Conservation (phyloP, 2,797 vertebrate species). For the Acipenser oxyrinchus region DNA sequence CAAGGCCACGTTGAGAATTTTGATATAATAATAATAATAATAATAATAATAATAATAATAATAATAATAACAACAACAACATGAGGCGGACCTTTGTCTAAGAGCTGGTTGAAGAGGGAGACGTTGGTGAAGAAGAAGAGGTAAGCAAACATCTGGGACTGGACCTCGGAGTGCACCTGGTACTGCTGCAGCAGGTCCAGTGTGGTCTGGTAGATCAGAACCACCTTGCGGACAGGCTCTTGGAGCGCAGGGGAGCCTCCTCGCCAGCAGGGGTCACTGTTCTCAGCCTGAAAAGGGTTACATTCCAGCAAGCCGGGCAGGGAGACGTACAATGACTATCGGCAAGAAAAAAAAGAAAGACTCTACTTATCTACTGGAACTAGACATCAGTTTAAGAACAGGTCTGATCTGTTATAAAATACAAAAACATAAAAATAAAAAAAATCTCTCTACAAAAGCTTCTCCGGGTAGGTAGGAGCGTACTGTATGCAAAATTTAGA, state of each 20-base stretch:
- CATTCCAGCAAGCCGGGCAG: constrained; percentile 83
- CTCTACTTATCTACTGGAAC: too few relatives aligned
- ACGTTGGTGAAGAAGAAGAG: constrained; percentile 95
- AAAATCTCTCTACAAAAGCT: too few relatives aligned
- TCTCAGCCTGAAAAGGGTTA: constrained; percentile 76
- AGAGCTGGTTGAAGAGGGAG: constrained; percentile 87
- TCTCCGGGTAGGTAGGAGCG: too few relatives aligned
- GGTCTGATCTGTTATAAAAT: too few relatives aligned
- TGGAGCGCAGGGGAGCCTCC: constrained; percentile 47
- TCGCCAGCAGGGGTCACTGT: constrained; percentile 65
- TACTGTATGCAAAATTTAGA: neutral
- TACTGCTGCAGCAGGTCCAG: constrained; percentile 78
- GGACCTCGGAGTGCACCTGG: constrained; percentile 81
- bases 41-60: too few relatives aligned
- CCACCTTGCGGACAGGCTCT: constrained; percentile 54
- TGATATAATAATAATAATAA: too few relatives aligned
- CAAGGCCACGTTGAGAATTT: too few relatives aligned
- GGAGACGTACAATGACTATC: constrained; percentile 78
- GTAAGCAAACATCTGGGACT: constrained; percentile 91
- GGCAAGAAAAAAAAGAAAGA: constrained; percentile 10
- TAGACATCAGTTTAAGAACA: too few relatives aligned
- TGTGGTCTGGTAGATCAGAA: constrained; percentile 68
- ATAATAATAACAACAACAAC: neutral
- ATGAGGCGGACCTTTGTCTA: constrained; percentile 78
- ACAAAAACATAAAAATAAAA: too few relatives aligned